A percentile compares a stretch with the other conserved stretches of the same genome.
Evolutionary conservation across 2,888 invertebrate genomes (phyloP).

Genomic region (Stictocephala bisonia): DNA sequence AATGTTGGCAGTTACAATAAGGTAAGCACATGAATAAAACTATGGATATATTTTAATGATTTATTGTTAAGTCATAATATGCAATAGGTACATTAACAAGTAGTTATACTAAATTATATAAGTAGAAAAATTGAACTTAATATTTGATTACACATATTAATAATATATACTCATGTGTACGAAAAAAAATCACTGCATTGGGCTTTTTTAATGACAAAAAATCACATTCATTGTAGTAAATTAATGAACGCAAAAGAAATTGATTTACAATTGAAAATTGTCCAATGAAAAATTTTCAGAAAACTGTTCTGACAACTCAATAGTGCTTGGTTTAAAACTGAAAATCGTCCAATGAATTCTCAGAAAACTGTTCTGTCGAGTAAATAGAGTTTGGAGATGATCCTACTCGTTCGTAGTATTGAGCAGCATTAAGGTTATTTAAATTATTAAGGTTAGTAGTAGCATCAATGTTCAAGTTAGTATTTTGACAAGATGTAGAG

Average conservation of each 20-base stretch:
- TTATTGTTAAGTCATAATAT: constrained; percentile 18
- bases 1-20: too few species aligned
- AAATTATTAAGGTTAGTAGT: too few species aligned
- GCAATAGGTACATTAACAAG: constrained; percentile 18
- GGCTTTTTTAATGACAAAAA: background rate
- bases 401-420: constrained; percentile 24
- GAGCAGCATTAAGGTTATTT: too few species aligned
- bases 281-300: background rate
- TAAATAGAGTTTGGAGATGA: constrained; percentile 31
- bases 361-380: constrained; percentile 26
- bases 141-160: background rate
- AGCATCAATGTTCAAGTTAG: constrained; percentile 18
- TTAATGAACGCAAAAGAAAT: constrained; percentile 6
- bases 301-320: background rate
- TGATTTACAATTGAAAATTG: background rate
- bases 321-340: constrained; percentile 4
- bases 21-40: too few species aligned
- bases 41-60: too few species aligned
- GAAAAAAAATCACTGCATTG: constrained; percentile 1
- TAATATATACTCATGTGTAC: constrained; percentile 1
- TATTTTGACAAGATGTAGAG: background rate
- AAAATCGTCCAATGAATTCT: constrained; percentile 13
- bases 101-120: background rate
- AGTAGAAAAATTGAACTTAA: constrained; percentile 1
- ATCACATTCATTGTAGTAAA: constrained; percentile 11